Base-by-base conservation (phyloP, 2,888 invertebrate species). In the Thalpophila matura region DNA sequence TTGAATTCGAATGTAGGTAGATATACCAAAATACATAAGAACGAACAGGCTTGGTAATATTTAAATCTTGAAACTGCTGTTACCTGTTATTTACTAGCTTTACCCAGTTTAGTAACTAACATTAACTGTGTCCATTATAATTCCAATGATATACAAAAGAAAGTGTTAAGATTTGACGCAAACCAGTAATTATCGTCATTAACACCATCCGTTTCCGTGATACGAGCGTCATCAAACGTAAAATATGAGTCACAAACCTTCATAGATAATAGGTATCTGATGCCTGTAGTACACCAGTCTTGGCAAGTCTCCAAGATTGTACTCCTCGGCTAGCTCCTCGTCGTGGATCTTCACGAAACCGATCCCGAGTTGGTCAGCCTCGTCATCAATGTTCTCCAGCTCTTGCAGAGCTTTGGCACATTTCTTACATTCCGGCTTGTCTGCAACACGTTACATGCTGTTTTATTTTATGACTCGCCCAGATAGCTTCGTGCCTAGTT, bases 311-410 rank as follows among this genome's bases (percentile, higher is more conserved):
- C 98, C 98, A 91, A 99, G 96, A 95, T 98, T 98, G 95, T 99
- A 99, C 94, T 99, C 98, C 86, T 98, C 98, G 69, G 98, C 98
- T 79, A 99, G 95, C 83, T 96, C 96, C 91, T 98, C 98, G 88
- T 99, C 99, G 85, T 98, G 97, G 87, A 99, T 98, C 94, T 99
- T 99, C 72, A 99, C 98, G 91, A 99, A 98, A 78, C 98, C 98
- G 86, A 99, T 98, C 71, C 98, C 98, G 74, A 99, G 96, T 90
- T 98, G 98, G 92, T 98, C 98, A 31, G 98, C 98, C 91, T 99
- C 98, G 85, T 99, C 98, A 87, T 98, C 98, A 87, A 99, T 98
- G 94, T 98, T 98, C 92, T 99, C 98, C 91, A 99, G 91, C 92
- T 98, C 98, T 92, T 97, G 97, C 71, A 98, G 95, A 57, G 98